Percentiles rank a stretch among this genome's conserved stretches.
Conservation (phyloP, 1,140 invertebrate species). For the Araneus ventricosus region DNA sequence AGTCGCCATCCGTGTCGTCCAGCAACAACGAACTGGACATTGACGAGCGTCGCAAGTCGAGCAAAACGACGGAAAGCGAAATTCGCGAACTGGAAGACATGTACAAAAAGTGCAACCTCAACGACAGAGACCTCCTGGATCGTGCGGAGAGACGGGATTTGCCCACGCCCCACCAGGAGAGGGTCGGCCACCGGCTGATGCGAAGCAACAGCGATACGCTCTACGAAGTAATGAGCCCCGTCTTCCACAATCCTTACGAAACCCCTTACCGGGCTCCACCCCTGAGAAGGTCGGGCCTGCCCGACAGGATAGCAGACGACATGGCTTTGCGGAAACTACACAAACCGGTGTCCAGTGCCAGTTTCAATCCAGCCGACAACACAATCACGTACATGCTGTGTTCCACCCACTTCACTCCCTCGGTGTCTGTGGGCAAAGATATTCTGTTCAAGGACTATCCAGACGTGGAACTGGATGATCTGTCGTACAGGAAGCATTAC, state of each 20-base stretch:
- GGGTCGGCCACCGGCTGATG: not conserved
- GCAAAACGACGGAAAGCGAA: slow-evolving; percentile 87
- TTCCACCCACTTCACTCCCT: slow-evolving; percentile 84
- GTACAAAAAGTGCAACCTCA: slow-evolving; percentile 87
- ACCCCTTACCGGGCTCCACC: slow-evolving; percentile 78
- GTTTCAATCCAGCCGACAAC: slow-evolving; percentile 83
- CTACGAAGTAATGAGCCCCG: not conserved
- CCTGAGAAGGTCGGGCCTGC: slow-evolving; percentile 80
- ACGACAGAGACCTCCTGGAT: slow-evolving; percentile 90
- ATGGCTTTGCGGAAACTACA: slow-evolving; percentile 87
- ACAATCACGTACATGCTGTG: slow-evolving; percentile 87
- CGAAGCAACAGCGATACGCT: slow-evolving; percentile 56
- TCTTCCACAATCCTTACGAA: slow-evolving; percentile 50
- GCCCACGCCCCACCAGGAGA: slow-evolving; percentile 81
- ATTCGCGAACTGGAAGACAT: slow-evolving; percentile 93
- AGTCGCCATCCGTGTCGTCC: slow-evolving; percentile 18
- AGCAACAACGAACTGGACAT: slow-evolving; percentile 26
- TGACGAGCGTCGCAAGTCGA: not conserved
- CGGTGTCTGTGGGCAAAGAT: slow-evolving; percentile 77
- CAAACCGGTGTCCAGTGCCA: slow-evolving; percentile 80
- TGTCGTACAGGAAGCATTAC: slow-evolving; percentile 89
- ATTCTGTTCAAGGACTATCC: slow-evolving; percentile 83
- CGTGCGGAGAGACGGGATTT: slow-evolving; percentile 88
- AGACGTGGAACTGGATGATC: slow-evolving; percentile 90
- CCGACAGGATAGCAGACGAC: slow-evolving; percentile 87